Percentiles rank a stretch among this genome's conserved stretches.
phyloP scores from a whole-genome alignment of 2,113 vertebrate genomes.

The Varanus salvator region DNA sequence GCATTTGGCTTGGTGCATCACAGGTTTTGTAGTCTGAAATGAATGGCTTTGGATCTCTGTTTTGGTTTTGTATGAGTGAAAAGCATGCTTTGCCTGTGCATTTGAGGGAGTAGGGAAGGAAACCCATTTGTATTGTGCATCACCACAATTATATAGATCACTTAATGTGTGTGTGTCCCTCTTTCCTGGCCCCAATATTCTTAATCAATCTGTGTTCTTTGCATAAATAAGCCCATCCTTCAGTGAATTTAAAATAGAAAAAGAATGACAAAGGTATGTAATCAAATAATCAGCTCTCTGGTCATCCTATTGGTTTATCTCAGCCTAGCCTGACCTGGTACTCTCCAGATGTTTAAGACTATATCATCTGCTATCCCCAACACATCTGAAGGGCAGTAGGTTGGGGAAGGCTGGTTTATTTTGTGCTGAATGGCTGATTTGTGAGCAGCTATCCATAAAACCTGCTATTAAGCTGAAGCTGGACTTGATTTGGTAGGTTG shows the following conservation, averaged over 20 bases:
- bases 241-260: conserved; percentile 4
- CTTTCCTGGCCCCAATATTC: not conserved
- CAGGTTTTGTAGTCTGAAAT: not conserved
- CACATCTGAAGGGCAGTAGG: too few species aligned
- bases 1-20: not conserved
- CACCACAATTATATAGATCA: not conserved
- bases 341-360: too few species aligned
- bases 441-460: conserved; percentile 49
- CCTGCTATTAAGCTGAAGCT: conserved; percentile 46
- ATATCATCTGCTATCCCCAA: too few species aligned
- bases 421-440: conserved; percentile 14
- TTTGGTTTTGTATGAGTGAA: too few species aligned
- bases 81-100: not conserved
- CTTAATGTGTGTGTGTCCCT: too few species aligned
- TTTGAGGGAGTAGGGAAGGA: not conserved
- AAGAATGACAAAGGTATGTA: not conserved
- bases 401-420: too few species aligned
- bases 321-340: too few species aligned
- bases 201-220: not conserved
- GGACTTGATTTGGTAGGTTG: conserved; percentile 41
- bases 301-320: not conserved
- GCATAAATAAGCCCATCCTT: not conserved
- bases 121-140: not conserved
- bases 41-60: too few species aligned
- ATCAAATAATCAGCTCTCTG: not conserved